Evolutionary conservation across 2,113 vertebrate genomes (phyloP).

Genomic region (Glareola pratincola): DNA sequence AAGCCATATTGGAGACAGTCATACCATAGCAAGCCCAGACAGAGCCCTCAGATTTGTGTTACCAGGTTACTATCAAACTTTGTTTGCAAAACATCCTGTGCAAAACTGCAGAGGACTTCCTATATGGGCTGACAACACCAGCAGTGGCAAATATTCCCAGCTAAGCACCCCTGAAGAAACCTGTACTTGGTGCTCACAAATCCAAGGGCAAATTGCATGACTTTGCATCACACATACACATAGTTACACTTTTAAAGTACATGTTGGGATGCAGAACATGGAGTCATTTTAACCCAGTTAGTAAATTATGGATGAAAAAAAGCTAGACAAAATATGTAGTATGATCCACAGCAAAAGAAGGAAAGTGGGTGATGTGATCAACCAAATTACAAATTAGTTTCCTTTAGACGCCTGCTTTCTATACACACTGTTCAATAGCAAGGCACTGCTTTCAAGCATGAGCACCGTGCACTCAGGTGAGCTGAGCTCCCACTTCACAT

Average conservation of each 20-base stretch:
- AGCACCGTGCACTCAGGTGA: neutral
- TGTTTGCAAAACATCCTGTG: neutral
- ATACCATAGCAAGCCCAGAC: neutral
- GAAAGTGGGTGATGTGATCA: neutral
- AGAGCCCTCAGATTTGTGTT: neutral
- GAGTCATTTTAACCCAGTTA: neutral
- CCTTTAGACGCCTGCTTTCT: neutral
- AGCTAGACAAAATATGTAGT: neutral
- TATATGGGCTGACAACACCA: neutral
- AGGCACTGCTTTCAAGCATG: neutral
- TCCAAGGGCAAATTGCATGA: neutral
- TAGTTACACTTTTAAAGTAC: neutral
- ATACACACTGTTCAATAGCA: neutral
- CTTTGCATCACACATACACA: neutral
- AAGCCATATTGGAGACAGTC: neutral
- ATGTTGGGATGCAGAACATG: neutral
- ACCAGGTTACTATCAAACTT: neutral
- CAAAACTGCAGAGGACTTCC: neutral
- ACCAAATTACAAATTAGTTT: neutral
- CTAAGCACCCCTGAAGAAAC: neutral
- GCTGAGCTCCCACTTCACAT: fast-evolving
- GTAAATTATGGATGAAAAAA: neutral
- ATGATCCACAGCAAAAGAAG: neutral
- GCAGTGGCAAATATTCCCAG: neutral
- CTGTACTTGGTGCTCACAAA: neutral